Conservation (phyloP, 2,113 vertebrate species). For the Tretioscincus oriximinensis region DNA sequence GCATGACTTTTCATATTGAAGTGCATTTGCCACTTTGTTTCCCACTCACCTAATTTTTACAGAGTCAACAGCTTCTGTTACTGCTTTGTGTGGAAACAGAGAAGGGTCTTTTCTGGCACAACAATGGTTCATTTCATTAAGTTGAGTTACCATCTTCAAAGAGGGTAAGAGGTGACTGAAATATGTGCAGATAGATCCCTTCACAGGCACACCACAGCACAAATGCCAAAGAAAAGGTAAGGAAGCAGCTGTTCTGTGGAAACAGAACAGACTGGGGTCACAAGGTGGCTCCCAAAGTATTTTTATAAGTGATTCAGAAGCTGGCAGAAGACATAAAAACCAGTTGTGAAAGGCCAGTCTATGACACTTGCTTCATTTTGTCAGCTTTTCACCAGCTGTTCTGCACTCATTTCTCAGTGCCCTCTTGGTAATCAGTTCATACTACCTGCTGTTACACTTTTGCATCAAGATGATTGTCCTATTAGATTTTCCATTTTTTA, state of each 20-base stretch:
- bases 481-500: not conserved
- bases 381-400: slow-evolving; percentile 4
- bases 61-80: too few relatives aligned
- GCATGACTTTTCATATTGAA: too few relatives aligned
- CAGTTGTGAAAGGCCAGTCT: not conserved
- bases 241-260: not conserved
- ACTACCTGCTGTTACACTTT: not conserved
- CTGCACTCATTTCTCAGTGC: not conserved
- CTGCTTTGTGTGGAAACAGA: too few relatives aligned
- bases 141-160: too few relatives aligned
- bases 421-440: not conserved
- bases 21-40: too few relatives aligned
- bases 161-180: too few relatives aligned
- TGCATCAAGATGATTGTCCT: not conserved
- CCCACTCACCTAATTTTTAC: too few relatives aligned
- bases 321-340: not conserved
- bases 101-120: too few relatives aligned
- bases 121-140: too few relatives aligned
- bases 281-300: not conserved
- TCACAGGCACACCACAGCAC: not conserved
- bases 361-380: not conserved
- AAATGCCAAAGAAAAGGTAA: not conserved
- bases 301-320: not conserved
- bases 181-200: not conserved
- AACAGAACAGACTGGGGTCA: not conserved